These are phyloP conservation scores for Sylvicola cinctus DNA, from an alignment of 2,888 invertebrate genomes.

Conservation along the genomic window DNA sequence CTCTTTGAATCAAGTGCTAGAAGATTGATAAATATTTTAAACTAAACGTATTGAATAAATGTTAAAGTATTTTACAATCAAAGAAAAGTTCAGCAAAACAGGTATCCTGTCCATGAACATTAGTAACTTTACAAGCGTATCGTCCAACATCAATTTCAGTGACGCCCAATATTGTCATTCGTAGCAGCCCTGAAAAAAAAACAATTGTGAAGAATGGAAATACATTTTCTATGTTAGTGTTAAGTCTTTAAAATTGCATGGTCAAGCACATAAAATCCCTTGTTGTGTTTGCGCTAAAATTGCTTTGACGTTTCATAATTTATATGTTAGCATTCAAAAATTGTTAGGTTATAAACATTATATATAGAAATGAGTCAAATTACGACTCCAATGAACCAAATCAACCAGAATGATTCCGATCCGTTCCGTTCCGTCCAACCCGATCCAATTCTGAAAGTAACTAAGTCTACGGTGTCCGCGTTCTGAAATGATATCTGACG, in stretches of 20 bases:
- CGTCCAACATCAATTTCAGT: conserved; percentile 64
- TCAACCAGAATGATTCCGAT: too few species aligned
- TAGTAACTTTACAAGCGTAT: conserved; percentile 64
- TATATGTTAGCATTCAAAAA: not conserved
- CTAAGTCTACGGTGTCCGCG: too few species aligned
- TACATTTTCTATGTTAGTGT: too few species aligned
- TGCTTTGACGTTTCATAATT: not conserved
- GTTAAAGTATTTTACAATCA: conserved; percentile 39
- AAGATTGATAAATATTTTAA: conserved; percentile 5
- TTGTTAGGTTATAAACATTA: too few species aligned
- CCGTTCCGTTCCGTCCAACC: too few species aligned
- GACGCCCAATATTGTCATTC: conserved; percentile 59
- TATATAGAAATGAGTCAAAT: too few species aligned
- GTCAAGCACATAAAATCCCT: too few species aligned
- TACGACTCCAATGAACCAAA: too few species aligned
- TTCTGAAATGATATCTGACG: too few species aligned
- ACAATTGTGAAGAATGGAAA: too few species aligned
- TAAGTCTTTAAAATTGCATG: too few species aligned
- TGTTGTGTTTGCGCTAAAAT: not conserved
- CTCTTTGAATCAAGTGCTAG: conserved; percentile 39
- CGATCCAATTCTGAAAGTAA: too few species aligned
- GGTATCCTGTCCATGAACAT: conserved; percentile 63
- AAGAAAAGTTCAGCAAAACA: conserved; percentile 63
- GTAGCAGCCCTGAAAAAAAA: conserved; percentile 47
- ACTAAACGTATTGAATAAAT: conserved; percentile 1